phyloP scores from a whole-genome alignment of 2,888 invertebrate species.

The Coleophora flavipennella region DNA sequence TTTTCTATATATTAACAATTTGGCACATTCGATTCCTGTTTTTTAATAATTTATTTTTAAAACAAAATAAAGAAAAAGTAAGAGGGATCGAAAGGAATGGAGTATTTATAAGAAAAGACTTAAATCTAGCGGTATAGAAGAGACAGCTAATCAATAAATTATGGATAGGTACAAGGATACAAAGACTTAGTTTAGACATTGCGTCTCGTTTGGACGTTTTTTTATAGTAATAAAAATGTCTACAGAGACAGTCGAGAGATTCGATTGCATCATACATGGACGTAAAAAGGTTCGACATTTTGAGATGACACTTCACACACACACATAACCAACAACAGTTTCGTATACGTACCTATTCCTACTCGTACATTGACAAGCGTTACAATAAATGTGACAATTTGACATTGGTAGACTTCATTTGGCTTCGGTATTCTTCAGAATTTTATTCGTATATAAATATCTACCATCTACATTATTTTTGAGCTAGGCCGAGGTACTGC shows the following conservation, averaged over 20 bases:
- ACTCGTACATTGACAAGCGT: too few species aligned
- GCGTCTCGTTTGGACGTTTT: constrained; percentile 7
- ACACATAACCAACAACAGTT: too few species aligned
- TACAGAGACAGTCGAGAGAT: constrained; percentile 2
- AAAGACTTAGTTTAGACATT: constrained; percentile 33
- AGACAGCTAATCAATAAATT: constrained; percentile 17
- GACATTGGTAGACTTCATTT: too few species aligned
- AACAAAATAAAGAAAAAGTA: background rate
- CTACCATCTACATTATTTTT: too few species aligned
- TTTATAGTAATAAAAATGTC: constrained; percentile 8
- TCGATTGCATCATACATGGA: background rate
- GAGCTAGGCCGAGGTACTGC: too few species aligned
- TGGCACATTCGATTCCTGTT: constrained; percentile 63
- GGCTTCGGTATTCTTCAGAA: too few species aligned
- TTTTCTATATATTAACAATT: constrained; percentile 57
- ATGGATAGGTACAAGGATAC: constrained; percentile 30
- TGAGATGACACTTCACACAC: too few species aligned
- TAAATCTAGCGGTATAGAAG: constrained; percentile 8
- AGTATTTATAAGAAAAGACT: background rate
- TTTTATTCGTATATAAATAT: too few species aligned
- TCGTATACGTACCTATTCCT: too few species aligned
- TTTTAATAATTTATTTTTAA: constrained; percentile 21
- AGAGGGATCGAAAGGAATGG: background rate
- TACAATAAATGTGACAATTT: too few species aligned
- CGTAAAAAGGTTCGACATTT: background rate